Percentiles rank a stretch among this genome's conserved stretches.
Conservation (phyloP, 2,888 invertebrate genomes). For the Carterocephalus palaemon region DNA sequence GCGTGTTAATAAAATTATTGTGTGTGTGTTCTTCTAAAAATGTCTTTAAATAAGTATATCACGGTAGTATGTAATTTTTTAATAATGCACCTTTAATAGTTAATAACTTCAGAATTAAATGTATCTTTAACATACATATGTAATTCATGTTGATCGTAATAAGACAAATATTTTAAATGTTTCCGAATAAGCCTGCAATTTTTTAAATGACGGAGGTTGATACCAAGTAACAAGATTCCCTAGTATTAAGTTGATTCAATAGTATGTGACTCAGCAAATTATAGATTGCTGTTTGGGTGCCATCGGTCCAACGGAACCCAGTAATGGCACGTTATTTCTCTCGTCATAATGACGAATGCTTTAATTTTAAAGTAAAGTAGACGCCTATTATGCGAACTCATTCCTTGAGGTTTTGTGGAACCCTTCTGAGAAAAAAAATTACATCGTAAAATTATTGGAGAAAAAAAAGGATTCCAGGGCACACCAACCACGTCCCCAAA, state of each 20-base stretch:
- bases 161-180: neutral
- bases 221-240: constrained; percentile 38
- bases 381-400: constrained; percentile 3
- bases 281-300: constrained; percentile 59
- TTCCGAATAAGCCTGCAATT: neutral
- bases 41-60: too few species aligned
- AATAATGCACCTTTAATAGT: too few species aligned
- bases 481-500: too few species aligned
- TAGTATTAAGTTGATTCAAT: constrained; percentile 53
- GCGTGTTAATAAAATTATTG: too few species aligned
- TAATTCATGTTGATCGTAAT: neutral
- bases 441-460: too few species aligned
- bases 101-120: too few species aligned
- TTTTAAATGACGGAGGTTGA: constrained; percentile 3
- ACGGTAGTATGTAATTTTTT: too few species aligned
- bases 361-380: constrained; percentile 35
- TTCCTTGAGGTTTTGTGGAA: constrained; percentile 9
- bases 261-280: constrained; percentile 68
- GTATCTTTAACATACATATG: too few species aligned
- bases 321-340: constrained; percentile 69
- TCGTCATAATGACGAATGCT: constrained; percentile 60
- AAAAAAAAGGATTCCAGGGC: too few species aligned
- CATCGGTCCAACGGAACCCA: constrained; percentile 64
- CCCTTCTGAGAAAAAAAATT: too few species aligned
- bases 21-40: too few species aligned